Conservation (phyloP, 2,888 invertebrate species). For the Rhabditoides inermis region DNA sequence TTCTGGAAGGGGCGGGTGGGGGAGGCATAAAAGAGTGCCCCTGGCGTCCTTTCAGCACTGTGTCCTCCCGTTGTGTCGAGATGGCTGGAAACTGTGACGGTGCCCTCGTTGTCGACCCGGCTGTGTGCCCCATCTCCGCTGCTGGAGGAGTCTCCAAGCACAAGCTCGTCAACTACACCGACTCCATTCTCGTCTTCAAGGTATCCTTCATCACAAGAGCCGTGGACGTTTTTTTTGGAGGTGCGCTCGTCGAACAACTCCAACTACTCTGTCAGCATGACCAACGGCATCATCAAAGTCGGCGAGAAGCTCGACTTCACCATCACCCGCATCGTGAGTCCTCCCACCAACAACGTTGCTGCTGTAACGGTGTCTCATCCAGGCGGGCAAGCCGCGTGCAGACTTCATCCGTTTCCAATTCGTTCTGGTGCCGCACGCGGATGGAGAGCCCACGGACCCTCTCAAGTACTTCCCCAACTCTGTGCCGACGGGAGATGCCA, state of each 20-base stretch:
- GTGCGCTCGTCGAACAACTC: conserved; percentile 35
- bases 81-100: too few relatives aligned
- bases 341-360: background rate
- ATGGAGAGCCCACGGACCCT: conserved; percentile 18
- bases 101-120: conserved; percentile 21
- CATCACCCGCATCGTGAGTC: conserved; percentile 20
- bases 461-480: conserved; percentile 19
- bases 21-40: too few relatives aligned
- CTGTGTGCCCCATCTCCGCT: conserved; percentile 34
- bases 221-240: too few relatives aligned
- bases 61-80: too few relatives aligned
- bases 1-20: too few relatives aligned
- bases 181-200: conserved; percentile 31
- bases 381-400: conserved; percentile 33
- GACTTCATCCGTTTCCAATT: conserved; percentile 32
- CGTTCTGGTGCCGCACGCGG: conserved; percentile 12
- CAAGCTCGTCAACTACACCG: conserved; percentile 33
- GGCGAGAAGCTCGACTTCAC: conserved; percentile 20
- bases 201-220: too few relatives aligned
- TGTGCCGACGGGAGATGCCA: conserved; percentile 13
- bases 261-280: conserved; percentile 30
- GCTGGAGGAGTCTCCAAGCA: conserved; percentile 36
- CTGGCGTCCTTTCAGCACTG: too few relatives aligned
- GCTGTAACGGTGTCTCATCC: too few relatives aligned
- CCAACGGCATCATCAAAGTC: conserved; percentile 25